phyloP scores from a whole-genome alignment of 2,113 vertebrate genomes.

The Willisornis vidua region DNA sequence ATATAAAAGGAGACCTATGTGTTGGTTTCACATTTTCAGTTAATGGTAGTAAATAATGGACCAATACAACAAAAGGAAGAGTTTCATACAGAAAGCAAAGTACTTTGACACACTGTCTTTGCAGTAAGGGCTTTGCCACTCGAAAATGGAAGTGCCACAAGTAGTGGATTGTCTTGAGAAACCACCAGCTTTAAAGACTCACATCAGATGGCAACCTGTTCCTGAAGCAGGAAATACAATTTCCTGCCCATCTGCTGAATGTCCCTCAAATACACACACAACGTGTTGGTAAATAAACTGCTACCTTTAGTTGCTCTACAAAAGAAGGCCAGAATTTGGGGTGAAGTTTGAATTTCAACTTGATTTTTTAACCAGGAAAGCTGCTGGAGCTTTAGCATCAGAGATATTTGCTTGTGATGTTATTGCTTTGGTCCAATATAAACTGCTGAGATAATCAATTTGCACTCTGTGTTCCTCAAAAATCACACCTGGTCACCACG shows the following conservation, averaged over 20 bases:
- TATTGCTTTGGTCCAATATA: slow-evolving; percentile 57
- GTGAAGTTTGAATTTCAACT: not conserved
- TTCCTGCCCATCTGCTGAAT: slow-evolving; percentile 13
- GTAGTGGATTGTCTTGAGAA: slow-evolving; percentile 80
- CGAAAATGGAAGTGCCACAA: slow-evolving; percentile 64
- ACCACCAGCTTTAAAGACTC: slow-evolving; percentile 62
- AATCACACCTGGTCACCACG: not conserved
- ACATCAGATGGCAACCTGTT: slow-evolving; percentile 23
- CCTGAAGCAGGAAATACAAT: slow-evolving; percentile 19
- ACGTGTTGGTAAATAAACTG: not conserved
- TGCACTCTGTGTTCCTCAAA: slow-evolving; percentile 3
- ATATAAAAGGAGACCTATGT: slow-evolving; percentile 72
- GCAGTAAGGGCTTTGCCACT: slow-evolving; percentile 66
- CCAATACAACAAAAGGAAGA: slow-evolving; percentile 65
- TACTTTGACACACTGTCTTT: slow-evolving; percentile 73
- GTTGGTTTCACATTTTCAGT: slow-evolving; percentile 74
- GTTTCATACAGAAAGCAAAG: slow-evolving; percentile 63
- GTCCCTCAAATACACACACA: not conserved
- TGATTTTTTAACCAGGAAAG: not conserved
- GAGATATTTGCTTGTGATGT: not conserved
- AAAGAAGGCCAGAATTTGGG: not conserved
- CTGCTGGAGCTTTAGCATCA: slow-evolving; percentile 19
- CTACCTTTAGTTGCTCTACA: slow-evolving; percentile 1
- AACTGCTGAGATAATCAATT: not conserved
- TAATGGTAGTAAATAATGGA: slow-evolving; percentile 74